These are phyloP conservation scores for Drosophila oshimai DNA, from an alignment of 1,140 invertebrate genomes.

Conservation along the genomic window DNA sequence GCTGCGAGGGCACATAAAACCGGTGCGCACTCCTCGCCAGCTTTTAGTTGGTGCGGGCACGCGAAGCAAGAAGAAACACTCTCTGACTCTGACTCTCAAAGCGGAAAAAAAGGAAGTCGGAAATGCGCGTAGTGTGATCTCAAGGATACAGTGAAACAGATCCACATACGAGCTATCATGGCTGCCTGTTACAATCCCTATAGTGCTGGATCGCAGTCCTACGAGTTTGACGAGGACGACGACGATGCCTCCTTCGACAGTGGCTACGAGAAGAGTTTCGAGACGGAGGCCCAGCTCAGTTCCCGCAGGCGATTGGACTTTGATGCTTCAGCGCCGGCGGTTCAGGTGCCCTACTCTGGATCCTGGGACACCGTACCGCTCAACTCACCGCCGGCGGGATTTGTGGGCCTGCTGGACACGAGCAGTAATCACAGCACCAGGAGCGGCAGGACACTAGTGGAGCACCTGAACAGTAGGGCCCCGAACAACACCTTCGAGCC, in stretches of 20 bases:
- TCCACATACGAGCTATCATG: slow-evolving; percentile 53
- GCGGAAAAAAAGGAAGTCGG: slow-evolving; percentile 13
- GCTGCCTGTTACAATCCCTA: slow-evolving; percentile 77
- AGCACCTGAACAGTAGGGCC: slow-evolving; percentile 72
- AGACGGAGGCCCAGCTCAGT: slow-evolving; percentile 70
- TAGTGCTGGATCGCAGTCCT: slow-evolving; percentile 69
- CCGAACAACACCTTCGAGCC: slow-evolving; percentile 52
- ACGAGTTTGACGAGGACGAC: slow-evolving; percentile 86
- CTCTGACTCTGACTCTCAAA: slow-evolving; percentile 15
- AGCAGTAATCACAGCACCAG: slow-evolving; percentile 77
- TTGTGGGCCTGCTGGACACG: slow-evolving; percentile 64
- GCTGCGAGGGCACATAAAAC: slow-evolving; percentile 73
- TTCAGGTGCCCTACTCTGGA: slow-evolving; percentile 26
- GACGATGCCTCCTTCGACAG: slow-evolving; percentile 87
- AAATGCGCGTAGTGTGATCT: slow-evolving; percentile 32
- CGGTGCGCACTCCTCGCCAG: slow-evolving; percentile 55
- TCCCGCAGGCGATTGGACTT: slow-evolving; percentile 67
- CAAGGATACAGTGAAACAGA: neutral
- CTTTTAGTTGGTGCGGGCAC: slow-evolving; percentile 81
- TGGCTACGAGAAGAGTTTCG: slow-evolving; percentile 87
- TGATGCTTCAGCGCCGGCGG: slow-evolving; percentile 27
- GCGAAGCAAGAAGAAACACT: slow-evolving; percentile 53
- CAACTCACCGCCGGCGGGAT: slow-evolving; percentile 57
- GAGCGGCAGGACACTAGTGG: slow-evolving; percentile 71
- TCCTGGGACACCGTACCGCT: slow-evolving; percentile 42